Conservation (phyloP, 2,888 invertebrate genomes). For the Lasioglossum oenotherae region DNA sequence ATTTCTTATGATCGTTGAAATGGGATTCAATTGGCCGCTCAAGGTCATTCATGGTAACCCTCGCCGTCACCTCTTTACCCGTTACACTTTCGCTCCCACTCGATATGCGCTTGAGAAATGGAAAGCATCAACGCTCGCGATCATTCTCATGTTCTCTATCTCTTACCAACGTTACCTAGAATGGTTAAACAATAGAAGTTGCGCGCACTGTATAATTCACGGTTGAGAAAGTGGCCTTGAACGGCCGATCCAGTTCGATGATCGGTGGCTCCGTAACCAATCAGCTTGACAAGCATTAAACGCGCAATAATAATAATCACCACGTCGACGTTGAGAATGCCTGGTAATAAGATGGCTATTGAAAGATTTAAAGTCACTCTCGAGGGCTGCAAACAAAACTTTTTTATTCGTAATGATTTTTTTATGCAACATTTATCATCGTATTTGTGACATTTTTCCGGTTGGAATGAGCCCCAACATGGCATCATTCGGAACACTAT, state of each 20-base stretch:
- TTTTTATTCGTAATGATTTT: not conserved
- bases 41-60: not conserved
- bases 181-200: slow-evolving; percentile 10
- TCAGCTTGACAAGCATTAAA: no score
- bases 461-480: not conserved
- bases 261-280: not conserved
- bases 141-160: not conserved
- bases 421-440: not conserved
- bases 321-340: not conserved
- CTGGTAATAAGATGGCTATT: no score
- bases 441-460: not conserved
- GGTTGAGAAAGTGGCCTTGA: slow-evolving; percentile 15
- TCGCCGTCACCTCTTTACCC: not conserved
- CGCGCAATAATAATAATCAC: not conserved
- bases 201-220: slow-evolving; percentile 10
- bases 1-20: not conserved
- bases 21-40: not conserved
- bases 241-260: not conserved
- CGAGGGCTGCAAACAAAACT: not conserved
- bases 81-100: slow-evolving; percentile 3
- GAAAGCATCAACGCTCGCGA: not conserved
- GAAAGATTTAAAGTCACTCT: no score
- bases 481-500: no score
- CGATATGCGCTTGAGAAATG: not conserved
- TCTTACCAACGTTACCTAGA: not conserved